Conservation (phyloP, 2,888 invertebrate species). For the Patella caerulea region DNA sequence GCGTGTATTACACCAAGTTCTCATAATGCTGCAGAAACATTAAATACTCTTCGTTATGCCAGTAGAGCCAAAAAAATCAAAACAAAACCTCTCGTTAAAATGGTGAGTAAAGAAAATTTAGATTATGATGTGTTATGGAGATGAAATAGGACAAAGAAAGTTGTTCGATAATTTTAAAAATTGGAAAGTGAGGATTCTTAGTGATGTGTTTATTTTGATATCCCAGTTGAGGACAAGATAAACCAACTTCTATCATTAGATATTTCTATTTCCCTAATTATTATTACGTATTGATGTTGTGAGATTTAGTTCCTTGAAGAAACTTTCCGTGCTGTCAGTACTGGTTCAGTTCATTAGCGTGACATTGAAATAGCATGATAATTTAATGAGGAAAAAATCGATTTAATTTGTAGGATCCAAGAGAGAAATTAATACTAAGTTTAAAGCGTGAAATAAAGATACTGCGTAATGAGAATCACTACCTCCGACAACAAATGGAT, state of each 20-base stretch:
- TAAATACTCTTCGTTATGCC: constrained; percentile 93
- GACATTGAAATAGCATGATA: too few relatives aligned
- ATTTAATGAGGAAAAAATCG: too few relatives aligned
- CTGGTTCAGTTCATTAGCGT: too few relatives aligned
- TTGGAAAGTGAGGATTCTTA: too few relatives aligned
- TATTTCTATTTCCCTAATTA: too few relatives aligned
- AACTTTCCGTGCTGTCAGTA: too few relatives aligned
- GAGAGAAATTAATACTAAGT: constrained; percentile 90
- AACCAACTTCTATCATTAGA: too few relatives aligned
- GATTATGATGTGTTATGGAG: neutral
- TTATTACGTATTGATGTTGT: too few relatives aligned
- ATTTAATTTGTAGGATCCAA: constrained; percentile 80
- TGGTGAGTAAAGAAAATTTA: constrained; percentile 78
- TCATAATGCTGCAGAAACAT: constrained; percentile 87
- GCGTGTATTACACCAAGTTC: constrained; percentile 93
- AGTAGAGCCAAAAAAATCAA: constrained; percentile 92
- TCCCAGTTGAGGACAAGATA: too few relatives aligned
- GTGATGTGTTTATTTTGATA: too few relatives aligned
- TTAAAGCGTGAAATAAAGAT: constrained; percentile 89
- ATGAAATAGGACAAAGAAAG: neutral
- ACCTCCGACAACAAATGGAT: constrained; percentile 78
- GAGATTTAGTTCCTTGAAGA: too few relatives aligned
- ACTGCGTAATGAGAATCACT: constrained; percentile 89
- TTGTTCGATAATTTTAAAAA: neutral
- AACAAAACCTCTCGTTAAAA: constrained; percentile 89